phyloP scores from a whole-genome alignment of 2,113 vertebrate species.

The Anolis carolinensis region DNA sequence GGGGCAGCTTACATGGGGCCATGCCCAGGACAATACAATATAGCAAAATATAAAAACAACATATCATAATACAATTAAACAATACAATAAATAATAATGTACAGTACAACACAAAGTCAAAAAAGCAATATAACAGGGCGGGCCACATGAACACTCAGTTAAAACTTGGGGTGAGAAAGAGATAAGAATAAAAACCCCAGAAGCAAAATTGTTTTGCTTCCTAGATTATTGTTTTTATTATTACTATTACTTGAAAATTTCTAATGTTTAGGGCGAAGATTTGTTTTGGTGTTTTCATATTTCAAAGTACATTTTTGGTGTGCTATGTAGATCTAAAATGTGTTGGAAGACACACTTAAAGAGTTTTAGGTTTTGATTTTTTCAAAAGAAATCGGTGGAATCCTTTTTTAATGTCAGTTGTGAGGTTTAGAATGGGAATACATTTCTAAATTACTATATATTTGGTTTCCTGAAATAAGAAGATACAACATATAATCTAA shows the following conservation, averaged over 20 bases:
- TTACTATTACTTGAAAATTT: conserved; percentile 21
- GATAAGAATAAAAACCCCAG: too few relatives aligned
- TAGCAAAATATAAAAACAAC: too few relatives aligned
- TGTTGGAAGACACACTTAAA: not conserved
- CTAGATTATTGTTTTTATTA: conserved; percentile 36
- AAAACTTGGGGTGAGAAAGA: too few relatives aligned
- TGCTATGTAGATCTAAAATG: conserved; percentile 11
- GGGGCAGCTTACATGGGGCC: too few relatives aligned
- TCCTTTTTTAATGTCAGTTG: not conserved
- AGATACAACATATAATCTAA: not conserved
- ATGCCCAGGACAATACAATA: too few relatives aligned
- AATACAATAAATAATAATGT: too few relatives aligned
- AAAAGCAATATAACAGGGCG: too few relatives aligned
- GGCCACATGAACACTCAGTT: too few relatives aligned
- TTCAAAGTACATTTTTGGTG: conserved; percentile 40
- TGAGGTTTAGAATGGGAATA: conserved; percentile 29
- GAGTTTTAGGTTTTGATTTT: conserved; percentile 10
- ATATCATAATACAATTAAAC: too few relatives aligned
- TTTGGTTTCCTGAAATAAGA: not conserved
- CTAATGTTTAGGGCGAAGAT: conserved; percentile 28
- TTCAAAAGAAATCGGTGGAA: conserved; percentile 15
- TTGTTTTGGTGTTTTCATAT: conserved; percentile 22
- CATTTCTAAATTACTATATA: conserved; percentile 23
- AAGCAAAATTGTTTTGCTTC: conserved; percentile 43
- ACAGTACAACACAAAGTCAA: too few relatives aligned